A percentile compares a stretch with the other conserved stretches of the same genome.
Evolutionary conservation across 1,140 invertebrate genomes (phyloP).

Genomic region (Drosophila eugracilis): DNA sequence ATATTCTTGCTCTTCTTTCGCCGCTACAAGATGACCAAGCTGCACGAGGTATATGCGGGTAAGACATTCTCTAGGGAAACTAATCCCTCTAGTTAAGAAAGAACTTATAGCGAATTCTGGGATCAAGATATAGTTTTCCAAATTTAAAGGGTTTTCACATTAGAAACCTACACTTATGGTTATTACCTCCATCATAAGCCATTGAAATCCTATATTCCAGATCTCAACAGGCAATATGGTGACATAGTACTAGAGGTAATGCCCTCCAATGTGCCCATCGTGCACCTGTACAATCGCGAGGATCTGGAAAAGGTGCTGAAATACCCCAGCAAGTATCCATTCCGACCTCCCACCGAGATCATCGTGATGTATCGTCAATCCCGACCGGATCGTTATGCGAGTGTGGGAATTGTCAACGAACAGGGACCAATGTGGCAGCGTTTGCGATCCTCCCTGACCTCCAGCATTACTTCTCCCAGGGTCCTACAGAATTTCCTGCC

Average conservation of each 20-base stretch:
- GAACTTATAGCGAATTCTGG: neutral
- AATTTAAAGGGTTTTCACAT: too few relatives aligned
- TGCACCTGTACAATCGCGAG: slow-evolving; percentile 90
- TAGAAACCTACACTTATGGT: too few relatives aligned
- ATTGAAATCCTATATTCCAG: slow-evolving; percentile 70
- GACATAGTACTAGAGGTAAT: slow-evolving; percentile 91
- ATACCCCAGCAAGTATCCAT: slow-evolving; percentile 89
- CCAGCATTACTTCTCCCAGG: slow-evolving; percentile 90
- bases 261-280: slow-evolving; percentile 90
- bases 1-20: slow-evolving; percentile 88
- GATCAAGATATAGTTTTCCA: too few relatives aligned
- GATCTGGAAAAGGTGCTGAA: slow-evolving; percentile 92
- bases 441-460: slow-evolving; percentile 90
- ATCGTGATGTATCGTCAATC: slow-evolving; percentile 90
- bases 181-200: too few relatives aligned
- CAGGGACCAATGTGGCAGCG: slow-evolving; percentile 93
- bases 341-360: slow-evolving; percentile 93
- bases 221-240: slow-evolving; percentile 90
- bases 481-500: slow-evolving; percentile 92
- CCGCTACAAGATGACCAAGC: slow-evolving; percentile 89
- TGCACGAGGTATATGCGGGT: slow-evolving; percentile 93
- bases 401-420: slow-evolving; percentile 92
- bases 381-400: slow-evolving; percentile 92
- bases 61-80: slow-evolving; percentile 72
- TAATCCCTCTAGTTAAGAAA: too few relatives aligned